phyloP scores from a whole-genome alignment of 1,140 invertebrate genomes.

The Micrasema minimum region DNA sequence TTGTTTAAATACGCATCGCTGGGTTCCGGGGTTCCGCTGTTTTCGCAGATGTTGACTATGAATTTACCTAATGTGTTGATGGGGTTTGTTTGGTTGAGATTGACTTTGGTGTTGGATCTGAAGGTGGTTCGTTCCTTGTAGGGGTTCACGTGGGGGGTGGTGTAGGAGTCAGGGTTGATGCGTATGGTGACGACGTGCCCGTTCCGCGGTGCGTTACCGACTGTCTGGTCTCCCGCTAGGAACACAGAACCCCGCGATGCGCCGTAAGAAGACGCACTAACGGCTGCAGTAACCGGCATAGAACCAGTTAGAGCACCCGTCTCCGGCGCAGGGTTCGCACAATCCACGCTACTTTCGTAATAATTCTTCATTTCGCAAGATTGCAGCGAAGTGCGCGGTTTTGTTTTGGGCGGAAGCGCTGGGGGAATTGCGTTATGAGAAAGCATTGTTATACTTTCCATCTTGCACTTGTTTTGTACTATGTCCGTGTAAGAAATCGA shows the following conservation, averaged over 20 bases:
- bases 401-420: constrained; percentile 47
- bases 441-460: constrained; percentile 44
- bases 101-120: constrained; percentile 47
- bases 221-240: constrained; percentile 63
- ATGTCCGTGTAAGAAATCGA: constrained; percentile 23
- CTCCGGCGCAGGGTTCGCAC: constrained; percentile 17
- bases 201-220: constrained; percentile 57
- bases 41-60: constrained; percentile 56
- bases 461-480: constrained; percentile 1
- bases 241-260: constrained; percentile 66
- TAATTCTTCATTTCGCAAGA: constrained; percentile 1
- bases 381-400: constrained; percentile 18
- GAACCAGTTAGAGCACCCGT: constrained; percentile 46
- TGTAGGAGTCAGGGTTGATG: constrained; percentile 70
- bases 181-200: constrained; percentile 75
- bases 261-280: constrained; percentile 43
- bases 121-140: constrained; percentile 53
- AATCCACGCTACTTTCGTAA: not conserved
- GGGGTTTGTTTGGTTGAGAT: constrained; percentile 43
- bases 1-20: constrained; percentile 48
- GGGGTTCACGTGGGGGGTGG: constrained; percentile 55
- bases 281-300: constrained; percentile 34
- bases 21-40: constrained; percentile 31
- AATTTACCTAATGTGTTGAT: constrained; percentile 56
- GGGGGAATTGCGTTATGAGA: constrained; percentile 33